Percentiles rank a stretch among this genome's conserved stretches.
phyloP scores from a whole-genome alignment of 1,140 invertebrate genomes.

The Bombus sibiricus region DNA sequence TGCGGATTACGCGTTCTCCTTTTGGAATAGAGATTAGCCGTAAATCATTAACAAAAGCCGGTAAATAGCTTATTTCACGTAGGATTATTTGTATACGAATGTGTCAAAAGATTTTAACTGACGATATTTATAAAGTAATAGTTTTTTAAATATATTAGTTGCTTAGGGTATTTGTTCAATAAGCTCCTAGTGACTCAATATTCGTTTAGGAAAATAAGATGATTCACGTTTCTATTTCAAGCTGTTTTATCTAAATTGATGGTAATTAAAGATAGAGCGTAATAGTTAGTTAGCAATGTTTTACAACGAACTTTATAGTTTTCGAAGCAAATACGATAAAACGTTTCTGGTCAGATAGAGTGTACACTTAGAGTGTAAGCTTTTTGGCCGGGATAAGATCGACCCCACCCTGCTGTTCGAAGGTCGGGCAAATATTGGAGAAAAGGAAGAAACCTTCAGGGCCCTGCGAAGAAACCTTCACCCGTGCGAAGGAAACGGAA shows the following conservation, averaged over 20 bases:
- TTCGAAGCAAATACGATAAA: neutral
- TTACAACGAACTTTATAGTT: neutral
- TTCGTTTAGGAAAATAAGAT: neutral
- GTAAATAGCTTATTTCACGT: neutral
- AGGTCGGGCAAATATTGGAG: conserved; percentile 9
- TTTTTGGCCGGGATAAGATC: neutral
- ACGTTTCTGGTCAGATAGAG: too few relatives aligned
- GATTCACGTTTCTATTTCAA: neutral
- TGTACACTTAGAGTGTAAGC: neutral
- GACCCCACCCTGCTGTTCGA: neutral
- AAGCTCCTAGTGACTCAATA: neutral
- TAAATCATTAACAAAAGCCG: neutral
- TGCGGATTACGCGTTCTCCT: neutral
- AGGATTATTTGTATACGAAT: too few relatives aligned
- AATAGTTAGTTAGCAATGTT: neutral
- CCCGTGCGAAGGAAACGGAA: neutral
- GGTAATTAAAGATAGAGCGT: neutral
- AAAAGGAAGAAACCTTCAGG: neutral
- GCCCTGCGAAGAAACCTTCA: too few relatives aligned
- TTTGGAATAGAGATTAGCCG: neutral
- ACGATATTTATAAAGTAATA: neutral
- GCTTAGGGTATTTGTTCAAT: too few relatives aligned
- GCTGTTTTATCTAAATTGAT: neutral
- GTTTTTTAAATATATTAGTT: fast-evolving
- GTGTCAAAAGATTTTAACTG: too few relatives aligned